Conservation (phyloP, 1,140 invertebrate species). For the Drosophila insularis region DNA sequence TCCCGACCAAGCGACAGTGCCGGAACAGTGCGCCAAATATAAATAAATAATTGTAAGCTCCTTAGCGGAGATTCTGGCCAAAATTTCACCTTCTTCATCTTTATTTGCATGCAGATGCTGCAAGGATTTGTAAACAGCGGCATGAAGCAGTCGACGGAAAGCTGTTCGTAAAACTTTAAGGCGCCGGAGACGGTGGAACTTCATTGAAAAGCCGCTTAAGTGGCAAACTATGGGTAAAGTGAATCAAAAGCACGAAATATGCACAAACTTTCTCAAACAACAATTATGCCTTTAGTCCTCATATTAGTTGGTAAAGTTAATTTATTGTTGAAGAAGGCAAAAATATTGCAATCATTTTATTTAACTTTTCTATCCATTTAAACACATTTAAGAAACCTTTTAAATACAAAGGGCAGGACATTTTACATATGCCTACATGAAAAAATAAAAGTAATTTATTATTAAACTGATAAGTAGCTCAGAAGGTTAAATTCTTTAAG, state of each 20-base stretch:
- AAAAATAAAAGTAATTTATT: too few species aligned
- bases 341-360: slow-evolving; percentile 2
- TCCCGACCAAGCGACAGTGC: too few species aligned
- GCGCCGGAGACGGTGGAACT: neutral
- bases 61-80: slow-evolving; percentile 32
- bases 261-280: slow-evolving; percentile 25
- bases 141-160: neutral
- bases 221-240: slow-evolving; percentile 13
- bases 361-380: neutral
- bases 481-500: too few species aligned
- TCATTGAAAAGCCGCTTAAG: slow-evolving; percentile 34
- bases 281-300: slow-evolving; percentile 11
- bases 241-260: slow-evolving; percentile 12
- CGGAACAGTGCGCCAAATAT: slow-evolving; percentile 29
- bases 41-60: slow-evolving; percentile 69
- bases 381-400: neutral
- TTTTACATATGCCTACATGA: too few species aligned
- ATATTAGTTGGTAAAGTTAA: slow-evolving; percentile 5
- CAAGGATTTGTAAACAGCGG: slow-evolving; percentile 12
- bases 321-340: neutral
- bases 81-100: slow-evolving; percentile 26
- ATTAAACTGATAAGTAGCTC: too few species aligned
- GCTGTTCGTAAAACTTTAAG: neutral
- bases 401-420: too few species aligned
- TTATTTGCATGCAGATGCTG: slow-evolving; percentile 38